These are phyloP conservation scores for Nibea coibor DNA, from an alignment of 2,113 vertebrate genomes.

Conservation along the genomic window DNA sequence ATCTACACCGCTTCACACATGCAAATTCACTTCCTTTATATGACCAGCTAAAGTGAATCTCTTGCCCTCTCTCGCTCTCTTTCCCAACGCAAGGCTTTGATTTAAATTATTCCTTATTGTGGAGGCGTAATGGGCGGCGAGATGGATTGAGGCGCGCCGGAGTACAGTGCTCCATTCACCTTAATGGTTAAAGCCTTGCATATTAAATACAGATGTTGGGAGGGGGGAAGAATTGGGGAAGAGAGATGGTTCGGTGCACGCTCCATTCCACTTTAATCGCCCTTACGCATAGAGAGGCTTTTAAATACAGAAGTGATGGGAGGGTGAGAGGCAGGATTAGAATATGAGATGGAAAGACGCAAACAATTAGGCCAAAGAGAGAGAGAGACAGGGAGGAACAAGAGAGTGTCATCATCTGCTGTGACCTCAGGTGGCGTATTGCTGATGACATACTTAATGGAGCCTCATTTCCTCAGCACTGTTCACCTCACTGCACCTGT, in stretches of 20 bases:
- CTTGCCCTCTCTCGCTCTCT: neutral
- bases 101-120: constrained; percentile 58
- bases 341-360: constrained; percentile 40
- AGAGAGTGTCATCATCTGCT: constrained; percentile 35
- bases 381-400: neutral
- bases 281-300: constrained; percentile 37
- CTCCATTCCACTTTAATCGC: constrained; percentile 51
- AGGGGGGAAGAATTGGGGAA: constrained; percentile 16
- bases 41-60: constrained; percentile 43
- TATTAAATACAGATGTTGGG: constrained; percentile 46
- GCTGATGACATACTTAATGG: constrained; percentile 76
- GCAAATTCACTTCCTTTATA: constrained; percentile 34
- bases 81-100: constrained; percentile 35
- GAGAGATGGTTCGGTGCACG: constrained; percentile 19
- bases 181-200: constrained; percentile 59
- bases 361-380: constrained; percentile 52
- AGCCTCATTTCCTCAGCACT: constrained; percentile 64
- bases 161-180: constrained; percentile 47
- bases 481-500: constrained; percentile 75
- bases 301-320: constrained; percentile 50
- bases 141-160: constrained; percentile 45
- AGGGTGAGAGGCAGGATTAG: constrained; percentile 28
- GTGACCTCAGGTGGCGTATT: constrained; percentile 69
- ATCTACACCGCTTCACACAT: neutral
- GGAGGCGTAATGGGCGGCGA: constrained; percentile 48